Conservation (phyloP, 2,888 invertebrate species). For the Dinocampus coccinellae region DNA sequence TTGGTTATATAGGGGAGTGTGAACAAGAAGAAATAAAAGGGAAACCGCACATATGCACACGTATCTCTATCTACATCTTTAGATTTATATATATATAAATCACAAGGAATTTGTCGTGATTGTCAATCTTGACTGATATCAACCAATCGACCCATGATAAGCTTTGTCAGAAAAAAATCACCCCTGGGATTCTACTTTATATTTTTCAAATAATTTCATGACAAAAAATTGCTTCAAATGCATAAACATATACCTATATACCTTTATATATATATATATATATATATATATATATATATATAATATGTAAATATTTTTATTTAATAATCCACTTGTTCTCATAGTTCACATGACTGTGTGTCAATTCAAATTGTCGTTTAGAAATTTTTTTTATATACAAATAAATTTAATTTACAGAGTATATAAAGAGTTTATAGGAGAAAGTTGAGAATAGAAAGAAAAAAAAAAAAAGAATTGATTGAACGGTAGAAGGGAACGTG, state of each 20-base stretch:
- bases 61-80: background rate
- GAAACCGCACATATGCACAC: background rate
- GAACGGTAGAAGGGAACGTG: conserved; percentile 42
- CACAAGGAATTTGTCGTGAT: conserved; percentile 19
- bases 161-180: background rate
- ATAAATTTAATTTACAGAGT: too few relatives aligned
- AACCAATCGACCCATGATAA: background rate
- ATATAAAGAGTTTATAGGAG: too few relatives aligned
- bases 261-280: background rate
- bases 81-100: background rate
- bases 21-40: background rate
- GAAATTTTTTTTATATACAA: too few relatives aligned
- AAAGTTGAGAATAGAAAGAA: too few relatives aligned
- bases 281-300: too few relatives aligned
- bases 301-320: too few relatives aligned
- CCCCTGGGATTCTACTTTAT: background rate
- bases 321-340: too few relatives aligned
- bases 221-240: conserved; percentile 29
- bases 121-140: conserved; percentile 17
- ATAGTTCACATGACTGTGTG: too few relatives aligned
- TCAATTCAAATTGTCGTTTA: too few relatives aligned
- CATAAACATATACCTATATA: background rate
- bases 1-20: background rate
- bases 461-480: conserved; percentile 41
- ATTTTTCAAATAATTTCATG: conserved; percentile 33